Evolutionary conservation across 2,888 invertebrate species (phyloP).

Genomic region (Hirtodrosophila histrioides): DNA sequence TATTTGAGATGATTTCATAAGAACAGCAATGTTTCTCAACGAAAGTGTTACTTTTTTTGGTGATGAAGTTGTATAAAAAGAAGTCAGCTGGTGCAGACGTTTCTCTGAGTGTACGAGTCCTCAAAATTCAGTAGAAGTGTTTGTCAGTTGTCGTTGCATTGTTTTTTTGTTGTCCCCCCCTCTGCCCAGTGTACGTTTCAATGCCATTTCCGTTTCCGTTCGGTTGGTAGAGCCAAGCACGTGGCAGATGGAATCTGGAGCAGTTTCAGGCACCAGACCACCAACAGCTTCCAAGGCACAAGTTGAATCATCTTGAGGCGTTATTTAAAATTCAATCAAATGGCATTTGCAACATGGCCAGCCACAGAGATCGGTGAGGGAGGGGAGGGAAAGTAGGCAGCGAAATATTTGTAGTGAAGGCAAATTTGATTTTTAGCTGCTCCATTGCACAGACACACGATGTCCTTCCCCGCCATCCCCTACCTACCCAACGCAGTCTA

Average conservation of each 20-base stretch:
- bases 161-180: background rate
- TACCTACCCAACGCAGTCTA: background rate
- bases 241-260: conserved; percentile 18
- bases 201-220: conserved; percentile 36
- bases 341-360: conserved; percentile 32
- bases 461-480: background rate
- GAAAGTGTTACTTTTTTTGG: too few species aligned
- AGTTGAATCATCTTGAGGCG: conserved; percentile 28
- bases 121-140: conserved; percentile 33
- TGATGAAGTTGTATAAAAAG: too few species aligned
- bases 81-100: too few species aligned
- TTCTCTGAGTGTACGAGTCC: background rate
- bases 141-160: conserved; percentile 19
- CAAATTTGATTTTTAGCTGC: conserved; percentile 55
- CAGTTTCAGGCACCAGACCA: conserved; percentile 4
- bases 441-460: conserved; percentile 17
- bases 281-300: conserved; percentile 21
- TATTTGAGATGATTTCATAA: too few species aligned
- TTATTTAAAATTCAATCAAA: conserved; percentile 72
- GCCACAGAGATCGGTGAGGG: background rate
- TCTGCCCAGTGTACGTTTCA: conserved; percentile 13
- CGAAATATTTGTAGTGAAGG: conserved; percentile 13
- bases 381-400: background rate
- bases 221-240: background rate
- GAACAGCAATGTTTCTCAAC: too few species aligned